Evolutionary conservation across 2,797 vertebrate genomes (phyloP).

Genomic region (Diglossa cyanea): DNA sequence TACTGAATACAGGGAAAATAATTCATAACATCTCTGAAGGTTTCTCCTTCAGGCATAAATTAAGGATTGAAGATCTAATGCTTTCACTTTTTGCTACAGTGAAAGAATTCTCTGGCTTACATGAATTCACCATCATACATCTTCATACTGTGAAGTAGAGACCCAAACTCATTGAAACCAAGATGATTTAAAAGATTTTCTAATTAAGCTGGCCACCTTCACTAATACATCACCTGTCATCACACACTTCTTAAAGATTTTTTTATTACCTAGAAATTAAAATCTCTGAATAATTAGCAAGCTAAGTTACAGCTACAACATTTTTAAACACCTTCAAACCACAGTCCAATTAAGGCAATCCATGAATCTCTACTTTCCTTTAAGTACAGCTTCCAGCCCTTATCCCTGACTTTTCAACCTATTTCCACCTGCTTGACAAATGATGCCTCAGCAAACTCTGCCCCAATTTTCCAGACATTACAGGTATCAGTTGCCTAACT

Average conservation of each 20-base stretch:
- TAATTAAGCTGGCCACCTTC: not conserved
- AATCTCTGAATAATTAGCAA: not conserved
- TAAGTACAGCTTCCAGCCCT: not conserved
- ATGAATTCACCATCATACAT: not conserved
- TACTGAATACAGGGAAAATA: not conserved
- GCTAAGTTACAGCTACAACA: not conserved
- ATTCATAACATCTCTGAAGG: not conserved
- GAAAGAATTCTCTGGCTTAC: not conserved
- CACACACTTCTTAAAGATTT: not conserved
- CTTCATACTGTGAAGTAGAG: not conserved
- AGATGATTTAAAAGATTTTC: not conserved
- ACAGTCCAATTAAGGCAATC: not conserved
- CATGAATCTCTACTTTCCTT: not conserved
- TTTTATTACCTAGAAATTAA: not conserved
- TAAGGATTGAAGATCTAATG: not conserved
- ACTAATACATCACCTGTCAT: not conserved
- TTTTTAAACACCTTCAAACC: not conserved
- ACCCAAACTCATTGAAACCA: not conserved
- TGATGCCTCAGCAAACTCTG: not conserved
- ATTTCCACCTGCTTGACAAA: not conserved
- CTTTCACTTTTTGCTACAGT: not conserved
- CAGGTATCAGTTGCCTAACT: not conserved
- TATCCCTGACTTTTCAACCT: not conserved
- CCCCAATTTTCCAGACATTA: not conserved
- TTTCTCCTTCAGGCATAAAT: not conserved